Conservation (phyloP, 2,113 vertebrate genomes). For the Ramphastos sulfuratus region DNA sequence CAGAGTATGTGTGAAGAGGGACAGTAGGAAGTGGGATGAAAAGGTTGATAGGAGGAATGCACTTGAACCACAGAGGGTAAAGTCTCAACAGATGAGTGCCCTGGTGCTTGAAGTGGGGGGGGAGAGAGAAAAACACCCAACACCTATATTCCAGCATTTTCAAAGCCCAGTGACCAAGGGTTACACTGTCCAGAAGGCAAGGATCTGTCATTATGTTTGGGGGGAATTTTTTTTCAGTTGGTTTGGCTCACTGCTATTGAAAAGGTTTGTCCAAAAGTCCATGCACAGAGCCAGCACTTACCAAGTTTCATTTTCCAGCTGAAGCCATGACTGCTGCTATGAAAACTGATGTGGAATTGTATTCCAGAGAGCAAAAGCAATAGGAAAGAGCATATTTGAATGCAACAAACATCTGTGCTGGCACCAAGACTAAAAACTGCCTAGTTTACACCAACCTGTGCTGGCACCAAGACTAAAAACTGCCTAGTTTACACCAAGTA, state of each 20-base stretch:
- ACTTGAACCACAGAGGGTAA: slow-evolving; percentile 30
- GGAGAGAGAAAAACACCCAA: not conserved
- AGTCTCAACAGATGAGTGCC: not conserved
- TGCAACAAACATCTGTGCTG: not conserved
- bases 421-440: not conserved
- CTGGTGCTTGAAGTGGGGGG: not conserved
- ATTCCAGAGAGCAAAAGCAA: slow-evolving; percentile 49
- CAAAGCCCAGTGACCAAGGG: not conserved
- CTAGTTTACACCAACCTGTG: not conserved
- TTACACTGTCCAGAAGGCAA: not conserved
- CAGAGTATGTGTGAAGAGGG: not conserved
- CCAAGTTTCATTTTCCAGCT: slow-evolving; percentile 61
- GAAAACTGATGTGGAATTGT: slow-evolving; percentile 48
- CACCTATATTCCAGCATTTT: not conserved
- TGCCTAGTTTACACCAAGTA: too few species aligned
- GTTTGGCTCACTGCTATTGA: slow-evolving; percentile 39
- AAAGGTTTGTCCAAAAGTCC: slow-evolving; percentile 11
- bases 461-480: too few species aligned
- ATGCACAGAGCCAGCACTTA: slow-evolving; percentile 3
- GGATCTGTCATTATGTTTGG: not conserved
- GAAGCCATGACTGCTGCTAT: slow-evolving; percentile 45
- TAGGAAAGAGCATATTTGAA: slow-evolving; percentile 17
- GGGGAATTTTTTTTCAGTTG: not conserved
- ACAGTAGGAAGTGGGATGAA: slow-evolving; percentile 7
- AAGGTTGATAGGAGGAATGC: slow-evolving; percentile 35